Evolutionary conservation across 1,140 invertebrate species (phyloP).

Genomic region (Polypedilum pembai): DNA sequence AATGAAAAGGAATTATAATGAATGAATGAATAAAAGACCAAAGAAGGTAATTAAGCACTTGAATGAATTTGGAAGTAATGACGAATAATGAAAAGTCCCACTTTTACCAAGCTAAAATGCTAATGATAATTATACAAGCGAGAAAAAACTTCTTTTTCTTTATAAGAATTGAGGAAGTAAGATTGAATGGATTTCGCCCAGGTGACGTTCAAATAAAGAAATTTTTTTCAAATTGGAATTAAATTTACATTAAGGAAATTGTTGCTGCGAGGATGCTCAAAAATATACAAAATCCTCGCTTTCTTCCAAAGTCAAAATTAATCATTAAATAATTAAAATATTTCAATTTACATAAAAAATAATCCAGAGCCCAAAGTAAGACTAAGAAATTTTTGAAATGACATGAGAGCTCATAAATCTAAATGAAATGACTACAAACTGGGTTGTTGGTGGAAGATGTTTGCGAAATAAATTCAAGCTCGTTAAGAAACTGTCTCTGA

Average conservation of each 20-base stretch:
- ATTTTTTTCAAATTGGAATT: not conserved
- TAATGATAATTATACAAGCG: conserved; percentile 2
- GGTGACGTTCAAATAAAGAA: not conserved
- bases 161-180: not conserved
- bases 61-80: not conserved
- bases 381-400: not conserved
- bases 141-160: not conserved
- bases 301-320: not conserved
- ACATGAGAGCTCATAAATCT: not conserved
- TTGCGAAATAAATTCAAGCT: not conserved
- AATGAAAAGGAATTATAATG: not conserved
- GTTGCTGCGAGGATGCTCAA: not conserved
- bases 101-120: not conserved
- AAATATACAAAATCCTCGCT: not conserved
- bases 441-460: not conserved
- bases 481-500: conserved; percentile 10
- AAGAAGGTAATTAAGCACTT: not conserved
- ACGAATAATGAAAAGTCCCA: conserved; percentile 6
- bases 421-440: not conserved
- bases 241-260: conserved; percentile 5
- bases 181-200: not conserved
- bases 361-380: not conserved
- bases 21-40: too few species aligned
- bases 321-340: not conserved
- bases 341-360: not conserved